Evolutionary conservation across 1,140 invertebrate species (phyloP), one percentile per base, ranked within the genome.

Genomic region (Macrostomum lignano): DNA sequence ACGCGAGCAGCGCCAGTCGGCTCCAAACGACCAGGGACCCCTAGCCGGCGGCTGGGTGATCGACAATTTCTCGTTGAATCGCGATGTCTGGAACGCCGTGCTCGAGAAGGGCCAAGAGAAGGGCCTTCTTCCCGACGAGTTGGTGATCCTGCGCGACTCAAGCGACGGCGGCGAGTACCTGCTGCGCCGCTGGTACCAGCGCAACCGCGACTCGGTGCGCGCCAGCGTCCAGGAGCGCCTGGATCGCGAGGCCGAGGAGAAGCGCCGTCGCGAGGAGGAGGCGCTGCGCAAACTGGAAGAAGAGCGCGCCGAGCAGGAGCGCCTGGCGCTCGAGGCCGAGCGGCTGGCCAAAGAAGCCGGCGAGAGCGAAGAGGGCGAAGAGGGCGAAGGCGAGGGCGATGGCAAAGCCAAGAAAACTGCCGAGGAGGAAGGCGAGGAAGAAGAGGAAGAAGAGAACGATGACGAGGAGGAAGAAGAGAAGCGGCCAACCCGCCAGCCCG

Each of bases 1-100:
- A n/a, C 10, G 13, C 11, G 35, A 5, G 23, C 15, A 28, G 23
- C 3, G 19, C n/a, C n/a, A n/a, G n/a, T n/a, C n/a, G n/a, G n/a
- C n/a, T n/a, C n/a, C n/a, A n/a, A 33, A n/a, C n/a, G n/a, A n/a
- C 28, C 11, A 13, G 3, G 23, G 24, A 10, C 21, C 31, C 7
- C 9, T 32, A n/a, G 31, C 20, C 44, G 55, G 55, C 31, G 50
- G 50, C 14, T 58, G 52, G 52, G 50, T 58, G 26, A 34, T 58
- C 6, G 55, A 57, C 30, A 52, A 55, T 42, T 58, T 52, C 40
- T 54, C 55, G 7, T 38, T 38, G 11, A 51, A 44, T 7, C 40
- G 45, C 13, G 55, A 58, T n/a, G 49, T 50, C 36, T 55, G 51
- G 51, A 47, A 42, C 22, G 43, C 43, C 17, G 40, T 48, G 32